Conservation (phyloP, 2,113 vertebrate genomes). For the Callopanchax toddi region DNA sequence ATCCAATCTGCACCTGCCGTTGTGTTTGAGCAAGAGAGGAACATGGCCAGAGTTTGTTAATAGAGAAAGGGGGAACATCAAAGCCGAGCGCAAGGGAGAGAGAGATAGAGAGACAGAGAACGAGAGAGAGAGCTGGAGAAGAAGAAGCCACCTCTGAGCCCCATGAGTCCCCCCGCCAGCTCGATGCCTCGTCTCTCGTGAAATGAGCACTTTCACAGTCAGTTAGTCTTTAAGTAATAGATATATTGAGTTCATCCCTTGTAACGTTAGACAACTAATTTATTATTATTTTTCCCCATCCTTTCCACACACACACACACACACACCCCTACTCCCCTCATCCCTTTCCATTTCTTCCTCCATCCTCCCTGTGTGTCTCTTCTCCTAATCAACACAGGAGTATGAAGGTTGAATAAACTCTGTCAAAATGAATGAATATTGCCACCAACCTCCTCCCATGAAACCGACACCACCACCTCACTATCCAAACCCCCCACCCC, state of each 20-base stretch:
- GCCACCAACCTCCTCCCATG: slow-evolving; percentile 65
- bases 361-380: slow-evolving; percentile 38
- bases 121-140: slow-evolving; percentile 40
- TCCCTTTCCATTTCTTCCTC: slow-evolving; percentile 25
- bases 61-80: slow-evolving; percentile 94
- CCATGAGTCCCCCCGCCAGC: slow-evolving; percentile 87
- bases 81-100: slow-evolving; percentile 61
- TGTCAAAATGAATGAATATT: slow-evolving; percentile 91
- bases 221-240: slow-evolving; percentile 99
- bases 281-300: slow-evolving; percentile 88
- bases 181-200: slow-evolving; percentile 87
- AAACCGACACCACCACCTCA: slow-evolving; percentile 40
- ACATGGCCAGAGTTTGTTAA: slow-evolving; percentile 99
- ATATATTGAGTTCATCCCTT: slow-evolving; percentile 99
- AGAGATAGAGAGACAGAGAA: slow-evolving; percentile 37
- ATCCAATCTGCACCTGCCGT: slow-evolving; percentile 98
- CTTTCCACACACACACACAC: too few relatives aligned
- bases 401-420: slow-evolving; percentile 99
- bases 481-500: slow-evolving; percentile 48
- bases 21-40: slow-evolving; percentile 94
- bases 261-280: slow-evolving; percentile 98
- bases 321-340: too few relatives aligned
- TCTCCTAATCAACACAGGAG: slow-evolving; percentile 89
- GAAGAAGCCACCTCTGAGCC: slow-evolving; percentile 87
- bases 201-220: slow-evolving; percentile 97